phyloP scores from a whole-genome alignment of 2,888 invertebrate species.

The Criorhina ranunculi region DNA sequence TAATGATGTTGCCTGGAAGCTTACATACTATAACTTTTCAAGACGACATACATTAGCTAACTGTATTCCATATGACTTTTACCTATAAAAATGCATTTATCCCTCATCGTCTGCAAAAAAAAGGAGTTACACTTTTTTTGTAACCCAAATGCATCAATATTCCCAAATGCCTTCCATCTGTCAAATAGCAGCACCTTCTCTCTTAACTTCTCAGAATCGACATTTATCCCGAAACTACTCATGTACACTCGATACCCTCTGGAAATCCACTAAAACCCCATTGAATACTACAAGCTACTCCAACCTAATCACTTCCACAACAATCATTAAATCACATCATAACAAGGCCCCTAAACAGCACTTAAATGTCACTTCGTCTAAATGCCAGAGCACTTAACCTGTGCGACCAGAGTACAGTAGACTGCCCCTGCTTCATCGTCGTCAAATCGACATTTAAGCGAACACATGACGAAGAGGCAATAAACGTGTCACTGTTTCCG shows the following conservation, averaged over 20 bases:
- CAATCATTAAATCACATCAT: constrained; percentile 30
- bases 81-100: too few relatives aligned
- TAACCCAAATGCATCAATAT: too few relatives aligned
- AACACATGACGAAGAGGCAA: constrained; percentile 50
- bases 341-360: constrained; percentile 29
- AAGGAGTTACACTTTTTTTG: too few relatives aligned
- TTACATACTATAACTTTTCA: too few relatives aligned
- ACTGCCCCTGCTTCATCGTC: not conserved
- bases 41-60: too few relatives aligned
- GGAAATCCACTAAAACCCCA: constrained; percentile 4
- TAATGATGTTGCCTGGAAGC: too few relatives aligned
- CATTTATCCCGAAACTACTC: constrained; percentile 5
- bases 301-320: constrained; percentile 1
- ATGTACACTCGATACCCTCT: not conserved
- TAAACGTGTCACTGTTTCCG: constrained; percentile 56
- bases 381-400: constrained; percentile 51
- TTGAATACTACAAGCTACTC: not conserved
- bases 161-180: too few relatives aligned
- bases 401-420: constrained; percentile 26
- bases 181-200: too few relatives aligned
- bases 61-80: too few relatives aligned
- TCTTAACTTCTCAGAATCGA: not conserved
- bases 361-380: constrained; percentile 55
- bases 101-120: too few relatives aligned
- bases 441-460: constrained; percentile 26